These are phyloP conservation scores for Agonopterix subpropinquella DNA, from an alignment of 2,888 invertebrate species.

Conservation along the genomic window DNA sequence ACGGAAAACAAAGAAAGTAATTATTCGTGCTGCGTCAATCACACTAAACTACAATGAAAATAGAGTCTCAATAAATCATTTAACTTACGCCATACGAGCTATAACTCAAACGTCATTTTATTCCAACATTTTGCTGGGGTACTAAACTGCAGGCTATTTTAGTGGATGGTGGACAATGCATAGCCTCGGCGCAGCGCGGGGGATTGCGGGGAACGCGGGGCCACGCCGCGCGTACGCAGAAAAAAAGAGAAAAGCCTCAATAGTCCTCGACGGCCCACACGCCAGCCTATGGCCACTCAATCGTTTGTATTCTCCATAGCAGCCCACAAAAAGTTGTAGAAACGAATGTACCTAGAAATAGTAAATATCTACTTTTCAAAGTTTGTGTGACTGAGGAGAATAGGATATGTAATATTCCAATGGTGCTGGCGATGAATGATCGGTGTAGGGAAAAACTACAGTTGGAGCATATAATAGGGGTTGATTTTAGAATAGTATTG, in stretches of 20 bases:
- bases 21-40: conserved; percentile 9
- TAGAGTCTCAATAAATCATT: conserved; percentile 44
- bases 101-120: conserved; percentile 50
- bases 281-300: conserved; percentile 69
- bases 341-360: conserved; percentile 15
- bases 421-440: too few species aligned
- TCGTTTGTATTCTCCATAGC: conserved; percentile 52
- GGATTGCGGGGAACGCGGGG: conserved; percentile 14
- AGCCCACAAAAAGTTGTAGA: conserved; percentile 32
- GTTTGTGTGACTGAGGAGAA: too few species aligned
- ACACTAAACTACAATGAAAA: conserved; percentile 12
- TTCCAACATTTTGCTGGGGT: conserved; percentile 40
- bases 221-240: conserved; percentile 37
- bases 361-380: too few species aligned
- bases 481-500: too few species aligned
- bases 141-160: conserved; percentile 59
- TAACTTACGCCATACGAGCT: conserved; percentile 29
- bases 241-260: conserved; percentile 58
- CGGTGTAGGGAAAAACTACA: too few species aligned
- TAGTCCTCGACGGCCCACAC: conserved; percentile 71
- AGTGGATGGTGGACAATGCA: conserved; percentile 55
- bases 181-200: conserved; percentile 8
- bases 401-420: too few species aligned
- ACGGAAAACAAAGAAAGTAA: background rate
- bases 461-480: too few species aligned